A percentile compares a stretch with the other conserved stretches of the same genome.
Conservation (phyloP, 2,113 vertebrate genomes). For the Lophotis ruficrista region DNA sequence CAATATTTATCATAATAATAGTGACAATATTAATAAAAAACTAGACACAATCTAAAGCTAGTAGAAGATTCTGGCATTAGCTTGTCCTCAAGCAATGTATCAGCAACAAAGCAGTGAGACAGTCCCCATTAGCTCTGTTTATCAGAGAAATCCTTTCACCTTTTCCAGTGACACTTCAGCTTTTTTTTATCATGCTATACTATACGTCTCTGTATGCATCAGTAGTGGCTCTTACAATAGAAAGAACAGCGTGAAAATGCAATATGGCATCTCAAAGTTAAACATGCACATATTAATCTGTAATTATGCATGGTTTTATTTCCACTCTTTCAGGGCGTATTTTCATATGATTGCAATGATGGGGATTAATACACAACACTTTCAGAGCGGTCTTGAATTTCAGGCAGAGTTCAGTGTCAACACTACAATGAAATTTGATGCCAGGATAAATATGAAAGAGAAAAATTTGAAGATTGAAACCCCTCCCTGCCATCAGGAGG, state of each 20-base stretch:
- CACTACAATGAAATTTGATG: conserved; percentile 71
- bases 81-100: neutral
- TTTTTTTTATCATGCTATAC: neutral
- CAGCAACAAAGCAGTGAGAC: neutral
- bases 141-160: neutral
- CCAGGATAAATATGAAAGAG: conserved; percentile 74
- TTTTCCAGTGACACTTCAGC: neutral
- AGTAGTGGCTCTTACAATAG: neutral
- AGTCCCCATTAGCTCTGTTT: neutral
- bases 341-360: conserved; percentile 76
- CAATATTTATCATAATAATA: neutral
- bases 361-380: conserved; percentile 81
- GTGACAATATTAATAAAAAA: neutral
- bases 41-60: neutral
- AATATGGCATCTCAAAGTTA: neutral
- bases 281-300: neutral
- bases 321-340: conserved; percentile 64
- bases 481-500: conserved; percentile 71
- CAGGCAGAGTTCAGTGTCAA: conserved; percentile 66
- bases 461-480: conserved; percentile 77
- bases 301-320: neutral
- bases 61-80: neutral
- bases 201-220: neutral
- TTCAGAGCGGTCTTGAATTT: conserved; percentile 78
- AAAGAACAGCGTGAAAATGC: neutral